These are phyloP conservation scores for Merops nubicus DNA, from an alignment of 2,113 vertebrate genomes.

Conservation along the genomic window DNA sequence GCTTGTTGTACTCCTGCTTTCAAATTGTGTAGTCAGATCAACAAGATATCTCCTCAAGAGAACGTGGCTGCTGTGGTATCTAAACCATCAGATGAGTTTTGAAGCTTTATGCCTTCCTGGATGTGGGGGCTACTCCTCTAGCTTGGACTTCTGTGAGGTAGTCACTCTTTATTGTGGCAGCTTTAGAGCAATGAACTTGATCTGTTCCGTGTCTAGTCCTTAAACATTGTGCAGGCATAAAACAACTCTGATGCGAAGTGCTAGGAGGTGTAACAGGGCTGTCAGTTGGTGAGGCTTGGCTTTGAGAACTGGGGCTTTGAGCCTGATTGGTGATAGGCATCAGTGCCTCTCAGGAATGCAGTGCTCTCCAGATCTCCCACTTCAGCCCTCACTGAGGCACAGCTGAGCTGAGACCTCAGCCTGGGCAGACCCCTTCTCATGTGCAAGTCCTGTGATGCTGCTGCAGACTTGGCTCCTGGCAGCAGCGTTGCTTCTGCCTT, in stretches of 20 bases:
- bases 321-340: not conserved
- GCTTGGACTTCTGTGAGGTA: not conserved
- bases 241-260: not conserved
- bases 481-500: not conserved
- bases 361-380: not conserved
- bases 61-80: not conserved
- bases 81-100: not conserved
- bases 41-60: not conserved
- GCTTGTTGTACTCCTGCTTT: not conserved
- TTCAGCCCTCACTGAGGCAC: fast-evolving
- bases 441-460: not conserved
- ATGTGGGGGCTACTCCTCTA: not conserved
- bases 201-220: not conserved
- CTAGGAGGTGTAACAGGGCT: not conserved
- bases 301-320: not conserved
- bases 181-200: not conserved
- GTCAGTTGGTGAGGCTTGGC: constrained; percentile 15
- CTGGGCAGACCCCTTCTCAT: not conserved
- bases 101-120: not conserved
- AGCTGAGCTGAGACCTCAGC: not conserved
- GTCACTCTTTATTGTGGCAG: not conserved
- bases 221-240: not conserved
- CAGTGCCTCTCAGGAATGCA: constrained; percentile 20
- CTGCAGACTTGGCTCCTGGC: not conserved
- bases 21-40: not conserved